phyloP scores from a whole-genome alignment of 2,888 invertebrate species.

The Pachycephus smyrnensis region DNA sequence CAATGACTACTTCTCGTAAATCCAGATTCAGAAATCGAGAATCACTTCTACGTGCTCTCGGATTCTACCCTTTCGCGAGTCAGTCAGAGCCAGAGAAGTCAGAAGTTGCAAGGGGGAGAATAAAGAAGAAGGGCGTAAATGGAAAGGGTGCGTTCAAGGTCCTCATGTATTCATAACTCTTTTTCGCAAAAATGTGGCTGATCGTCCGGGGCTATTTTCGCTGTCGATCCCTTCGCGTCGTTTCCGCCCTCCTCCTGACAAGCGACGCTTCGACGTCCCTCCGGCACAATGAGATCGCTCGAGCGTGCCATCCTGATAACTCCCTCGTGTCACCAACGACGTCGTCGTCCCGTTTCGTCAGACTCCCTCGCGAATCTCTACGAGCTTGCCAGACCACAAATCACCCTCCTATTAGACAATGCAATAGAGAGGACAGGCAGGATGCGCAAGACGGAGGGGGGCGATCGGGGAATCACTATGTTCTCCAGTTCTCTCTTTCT shows the following conservation, averaged over 20 bases:
- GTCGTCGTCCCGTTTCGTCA: conserved; percentile 23
- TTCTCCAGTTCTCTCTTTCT: background rate
- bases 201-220: conserved; percentile 35
- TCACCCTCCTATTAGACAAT: background rate
- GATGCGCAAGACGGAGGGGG: background rate
- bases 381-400: background rate
- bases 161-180: conserved; percentile 45
- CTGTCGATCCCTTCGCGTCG: conserved; percentile 14
- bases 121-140: no score
- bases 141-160: background rate
- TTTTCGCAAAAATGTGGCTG: conserved; percentile 42
- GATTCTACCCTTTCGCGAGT: background rate
- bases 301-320: conserved; percentile 54
- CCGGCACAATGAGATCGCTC: conserved; percentile 50
- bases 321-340: conserved; percentile 44
- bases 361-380: conserved; percentile 15
- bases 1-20: no score
- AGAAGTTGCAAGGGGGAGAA: background rate
- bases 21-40: background rate
- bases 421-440: background rate
- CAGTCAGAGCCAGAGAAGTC: background rate
- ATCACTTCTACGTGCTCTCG: background rate
- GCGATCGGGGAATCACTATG: background rate
- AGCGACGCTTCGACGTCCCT: conserved; percentile 31
- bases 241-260: conserved; percentile 33